Conservation (phyloP, 2,113 vertebrate genomes). For the Chauna torquata region DNA sequence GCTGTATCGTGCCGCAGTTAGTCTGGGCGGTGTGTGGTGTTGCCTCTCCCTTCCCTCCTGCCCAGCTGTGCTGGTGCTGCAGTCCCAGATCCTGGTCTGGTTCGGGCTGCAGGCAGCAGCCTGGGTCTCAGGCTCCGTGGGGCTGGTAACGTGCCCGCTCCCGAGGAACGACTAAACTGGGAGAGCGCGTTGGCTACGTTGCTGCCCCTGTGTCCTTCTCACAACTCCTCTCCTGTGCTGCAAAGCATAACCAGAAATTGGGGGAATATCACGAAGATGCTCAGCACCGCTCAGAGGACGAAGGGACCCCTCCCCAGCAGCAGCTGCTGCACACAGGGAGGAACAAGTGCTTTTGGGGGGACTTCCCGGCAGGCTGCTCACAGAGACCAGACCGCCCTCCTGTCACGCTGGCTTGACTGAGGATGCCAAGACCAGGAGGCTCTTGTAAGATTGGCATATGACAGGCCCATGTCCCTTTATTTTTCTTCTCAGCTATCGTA, state of each 20-base stretch:
- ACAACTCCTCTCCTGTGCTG: neutral
- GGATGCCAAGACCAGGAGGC: neutral
- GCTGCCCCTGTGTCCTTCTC: neutral
- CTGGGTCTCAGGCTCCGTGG: too few relatives aligned
- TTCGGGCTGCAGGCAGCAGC: too few relatives aligned
- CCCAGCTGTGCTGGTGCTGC: neutral
- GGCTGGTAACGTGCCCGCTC: neutral
- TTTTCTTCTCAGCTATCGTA: neutral
- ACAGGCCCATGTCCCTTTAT: neutral
- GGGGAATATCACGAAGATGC: neutral
- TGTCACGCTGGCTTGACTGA: neutral
- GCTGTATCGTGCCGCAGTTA: too few relatives aligned
- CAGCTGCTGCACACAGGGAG: too few relatives aligned
- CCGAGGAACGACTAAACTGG: neutral
- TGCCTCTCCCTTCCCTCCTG: neutral
- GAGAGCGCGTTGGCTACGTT: neutral
- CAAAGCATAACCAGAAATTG: neutral
- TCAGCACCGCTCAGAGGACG: neutral
- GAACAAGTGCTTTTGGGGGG: too few relatives aligned
- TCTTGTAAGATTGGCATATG: neutral
- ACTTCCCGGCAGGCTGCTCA: too few relatives aligned
- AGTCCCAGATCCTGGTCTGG: neutral
- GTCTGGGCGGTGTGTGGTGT: neutral
- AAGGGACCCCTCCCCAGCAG: too few relatives aligned
- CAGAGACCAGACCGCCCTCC: too few relatives aligned